A percentile compares a stretch with the other conserved stretches of the same genome.
These are phyloP conservation scores for Tromatobia lineatoria DNA, from an alignment of 2,888 invertebrate genomes.

Conservation along the genomic window DNA sequence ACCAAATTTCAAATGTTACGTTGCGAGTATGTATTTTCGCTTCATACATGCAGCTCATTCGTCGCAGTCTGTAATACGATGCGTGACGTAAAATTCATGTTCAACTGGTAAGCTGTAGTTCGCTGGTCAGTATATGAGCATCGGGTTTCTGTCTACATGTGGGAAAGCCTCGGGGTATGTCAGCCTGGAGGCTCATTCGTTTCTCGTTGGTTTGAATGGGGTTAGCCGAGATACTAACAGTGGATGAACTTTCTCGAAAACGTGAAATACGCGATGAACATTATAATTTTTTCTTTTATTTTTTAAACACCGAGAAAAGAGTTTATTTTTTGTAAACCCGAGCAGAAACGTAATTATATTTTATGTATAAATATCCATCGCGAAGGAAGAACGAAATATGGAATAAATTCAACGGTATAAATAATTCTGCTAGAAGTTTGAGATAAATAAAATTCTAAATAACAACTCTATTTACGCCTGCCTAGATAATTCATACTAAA, in stretches of 20 bases:
- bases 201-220: background rate
- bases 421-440: background rate
- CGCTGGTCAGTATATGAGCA: constrained; percentile 10
- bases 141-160: constrained; percentile 27
- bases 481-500: too few species aligned
- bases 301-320: background rate
- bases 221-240: background rate
- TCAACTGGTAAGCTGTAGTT: background rate
- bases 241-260: background rate
- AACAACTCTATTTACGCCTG: too few species aligned
- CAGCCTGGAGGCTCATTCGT: constrained; percentile 23
- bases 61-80: background rate
- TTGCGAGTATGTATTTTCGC: background rate
- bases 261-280: background rate
- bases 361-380: background rate
- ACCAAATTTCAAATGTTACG: background rate
- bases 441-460: background rate
- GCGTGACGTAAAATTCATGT: background rate
- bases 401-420: background rate
- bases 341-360: background rate
- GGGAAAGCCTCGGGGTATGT: constrained; percentile 22
- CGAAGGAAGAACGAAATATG: background rate
- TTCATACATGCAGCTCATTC: background rate
- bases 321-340: background rate
- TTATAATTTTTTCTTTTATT: background rate